phyloP scores from a whole-genome alignment of 2,113 vertebrate species.

The Scophthalmus maximus region DNA sequence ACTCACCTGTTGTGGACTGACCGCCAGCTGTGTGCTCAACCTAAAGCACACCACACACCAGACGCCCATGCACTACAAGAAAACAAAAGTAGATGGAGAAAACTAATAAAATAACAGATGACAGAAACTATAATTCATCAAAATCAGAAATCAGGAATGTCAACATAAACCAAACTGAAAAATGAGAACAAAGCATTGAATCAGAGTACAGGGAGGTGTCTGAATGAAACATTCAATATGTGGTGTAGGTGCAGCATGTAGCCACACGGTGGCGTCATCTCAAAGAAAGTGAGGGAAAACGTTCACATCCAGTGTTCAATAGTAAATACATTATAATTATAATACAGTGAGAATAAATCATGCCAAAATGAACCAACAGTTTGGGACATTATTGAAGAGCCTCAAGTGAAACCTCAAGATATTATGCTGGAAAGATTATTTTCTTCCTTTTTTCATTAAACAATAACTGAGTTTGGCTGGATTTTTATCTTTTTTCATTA shows the following conservation, averaged over 20 bases:
- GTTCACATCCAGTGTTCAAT: background rate
- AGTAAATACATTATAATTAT: no score
- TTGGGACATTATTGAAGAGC: no score
- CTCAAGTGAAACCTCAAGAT: no score
- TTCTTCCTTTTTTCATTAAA: no score
- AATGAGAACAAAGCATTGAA: background rate
- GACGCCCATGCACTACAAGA: conserved; percentile 90
- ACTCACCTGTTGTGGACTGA: conserved; percentile 61
- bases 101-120: conserved; percentile 51
- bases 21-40: conserved; percentile 68
- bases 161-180: conserved; percentile 5
- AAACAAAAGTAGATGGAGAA: conserved; percentile 83
- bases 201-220: background rate
- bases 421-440: no score
- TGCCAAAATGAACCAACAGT: no score
- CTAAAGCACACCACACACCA: conserved; percentile 80
- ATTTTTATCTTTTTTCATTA: no score
- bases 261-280: conserved; percentile 22
- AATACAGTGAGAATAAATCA: no score
- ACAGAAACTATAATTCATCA: conserved; percentile 38
- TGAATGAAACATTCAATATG: background rate
- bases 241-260: background rate
- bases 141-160: conserved; percentile 15
- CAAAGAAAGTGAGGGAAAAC: background rate
- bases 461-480: no score